A percentile compares a stretch with the other conserved stretches of the same genome.
These are phyloP conservation scores for Caenorhabditis wallacei DNA, from an alignment of 2,888 invertebrate genomes.

Conservation along the genomic window DNA sequence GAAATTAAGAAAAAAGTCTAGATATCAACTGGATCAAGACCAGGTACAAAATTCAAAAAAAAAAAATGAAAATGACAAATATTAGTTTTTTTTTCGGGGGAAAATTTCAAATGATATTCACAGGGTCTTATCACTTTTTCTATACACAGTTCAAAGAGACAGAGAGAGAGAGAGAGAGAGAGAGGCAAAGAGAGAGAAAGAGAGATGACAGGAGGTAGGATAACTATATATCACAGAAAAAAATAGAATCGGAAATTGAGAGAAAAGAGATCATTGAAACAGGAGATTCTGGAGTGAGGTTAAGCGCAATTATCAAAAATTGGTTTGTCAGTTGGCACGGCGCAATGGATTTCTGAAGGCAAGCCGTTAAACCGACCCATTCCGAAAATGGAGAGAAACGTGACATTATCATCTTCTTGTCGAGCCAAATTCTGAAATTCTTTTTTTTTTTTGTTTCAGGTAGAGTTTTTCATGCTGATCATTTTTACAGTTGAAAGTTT, in stretches of 20 bases:
- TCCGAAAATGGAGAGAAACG: constrained; percentile 74
- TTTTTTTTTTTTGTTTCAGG: not conserved
- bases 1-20: not conserved
- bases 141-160: too few species aligned
- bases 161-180: too few species aligned
- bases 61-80: not conserved
- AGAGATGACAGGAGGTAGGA: too few species aligned
- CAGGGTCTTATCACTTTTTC: too few species aligned
- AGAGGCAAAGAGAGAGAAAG: too few species aligned
- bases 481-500: too few species aligned
- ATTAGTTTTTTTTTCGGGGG: not conserved
- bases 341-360: constrained; percentile 71
- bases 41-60: not conserved
- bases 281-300: too few species aligned
- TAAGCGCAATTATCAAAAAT: not conserved
- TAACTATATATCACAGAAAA: too few species aligned
- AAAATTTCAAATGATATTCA: too few species aligned
- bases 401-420: constrained; percentile 73
- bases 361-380: constrained; percentile 70
- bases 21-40: not conserved
- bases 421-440: constrained; percentile 66
- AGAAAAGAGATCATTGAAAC: too few species aligned
- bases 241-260: too few species aligned
- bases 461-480: not conserved
- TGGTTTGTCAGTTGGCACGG: not conserved